Conservation (phyloP, 2,113 vertebrate genomes). For the Neodon shergylaensis region DNA sequence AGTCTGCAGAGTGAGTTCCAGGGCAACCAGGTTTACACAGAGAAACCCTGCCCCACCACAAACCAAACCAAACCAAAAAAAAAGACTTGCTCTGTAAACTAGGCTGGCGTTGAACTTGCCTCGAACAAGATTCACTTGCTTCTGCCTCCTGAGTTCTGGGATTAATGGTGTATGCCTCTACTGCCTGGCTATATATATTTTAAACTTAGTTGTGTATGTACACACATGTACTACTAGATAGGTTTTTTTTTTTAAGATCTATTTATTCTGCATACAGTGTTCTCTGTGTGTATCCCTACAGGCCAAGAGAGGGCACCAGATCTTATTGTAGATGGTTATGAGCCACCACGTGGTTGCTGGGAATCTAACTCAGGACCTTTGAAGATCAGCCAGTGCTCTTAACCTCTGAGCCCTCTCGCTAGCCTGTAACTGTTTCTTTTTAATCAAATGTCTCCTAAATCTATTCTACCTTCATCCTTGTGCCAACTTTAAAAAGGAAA, state of each 20-base stretch:
- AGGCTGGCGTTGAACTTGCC: background rate
- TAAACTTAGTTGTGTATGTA: background rate
- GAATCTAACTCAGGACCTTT: too few relatives aligned
- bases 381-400: too few relatives aligned
- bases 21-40: too few relatives aligned
- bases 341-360: too few relatives aligned
- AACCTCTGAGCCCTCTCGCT: too few relatives aligned
- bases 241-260: background rate
- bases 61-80: too few relatives aligned
- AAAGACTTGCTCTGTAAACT: background rate
- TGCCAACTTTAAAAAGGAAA: background rate
- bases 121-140: background rate
- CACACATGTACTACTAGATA: background rate
- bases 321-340: too few relatives aligned
- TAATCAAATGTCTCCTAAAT: background rate
- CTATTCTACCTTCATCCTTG: background rate
- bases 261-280: too few relatives aligned
- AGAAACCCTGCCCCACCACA: background rate
- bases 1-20: background rate
- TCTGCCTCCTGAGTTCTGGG: background rate
- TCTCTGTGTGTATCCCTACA: too few relatives aligned
- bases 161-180: background rate
- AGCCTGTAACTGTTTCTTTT: background rate
- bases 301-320: too few relatives aligned
- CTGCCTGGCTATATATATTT: background rate